A percentile compares a stretch with the other conserved stretches of the same genome.
phyloP scores from a whole-genome alignment of 2,113 vertebrate species.

The Phoenicopterus ruber region DNA sequence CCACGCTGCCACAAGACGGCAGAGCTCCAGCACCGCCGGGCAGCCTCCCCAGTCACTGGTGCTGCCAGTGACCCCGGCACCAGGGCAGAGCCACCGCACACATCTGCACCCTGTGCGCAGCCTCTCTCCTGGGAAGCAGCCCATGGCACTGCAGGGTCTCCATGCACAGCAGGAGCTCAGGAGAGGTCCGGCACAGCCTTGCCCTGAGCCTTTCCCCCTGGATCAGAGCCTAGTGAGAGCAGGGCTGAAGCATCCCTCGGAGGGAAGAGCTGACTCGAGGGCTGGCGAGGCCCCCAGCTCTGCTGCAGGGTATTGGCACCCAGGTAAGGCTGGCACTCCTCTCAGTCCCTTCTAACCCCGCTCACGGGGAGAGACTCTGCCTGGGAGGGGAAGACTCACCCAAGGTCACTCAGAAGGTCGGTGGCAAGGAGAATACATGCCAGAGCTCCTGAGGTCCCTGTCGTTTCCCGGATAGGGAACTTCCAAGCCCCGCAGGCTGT shows the following conservation, averaged over 20 bases:
- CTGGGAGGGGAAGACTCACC: not conserved
- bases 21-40: not conserved
- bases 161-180: accelerated
- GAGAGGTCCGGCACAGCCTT: not conserved
- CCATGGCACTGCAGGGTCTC: accelerated
- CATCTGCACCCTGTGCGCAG: accelerated
- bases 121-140: not conserved
- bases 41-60: not conserved
- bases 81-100: not conserved
- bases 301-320: not conserved
- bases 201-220: not conserved
- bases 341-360: not conserved
- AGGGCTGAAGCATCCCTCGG: not conserved
- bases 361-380: not conserved
- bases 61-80: not conserved
- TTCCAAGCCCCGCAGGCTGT: not conserved
- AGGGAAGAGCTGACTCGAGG: not conserved
- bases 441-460: not conserved
- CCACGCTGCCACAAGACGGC: not conserved
- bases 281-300: not conserved
- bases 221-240: not conserved
- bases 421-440: not conserved
- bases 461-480: not conserved
- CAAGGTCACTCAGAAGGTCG: slow-evolving; percentile 51
- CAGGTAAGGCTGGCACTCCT: not conserved